These are phyloP conservation scores for Morus bassanus DNA, from an alignment of 2,797 vertebrate species.

Conservation along the genomic window DNA sequence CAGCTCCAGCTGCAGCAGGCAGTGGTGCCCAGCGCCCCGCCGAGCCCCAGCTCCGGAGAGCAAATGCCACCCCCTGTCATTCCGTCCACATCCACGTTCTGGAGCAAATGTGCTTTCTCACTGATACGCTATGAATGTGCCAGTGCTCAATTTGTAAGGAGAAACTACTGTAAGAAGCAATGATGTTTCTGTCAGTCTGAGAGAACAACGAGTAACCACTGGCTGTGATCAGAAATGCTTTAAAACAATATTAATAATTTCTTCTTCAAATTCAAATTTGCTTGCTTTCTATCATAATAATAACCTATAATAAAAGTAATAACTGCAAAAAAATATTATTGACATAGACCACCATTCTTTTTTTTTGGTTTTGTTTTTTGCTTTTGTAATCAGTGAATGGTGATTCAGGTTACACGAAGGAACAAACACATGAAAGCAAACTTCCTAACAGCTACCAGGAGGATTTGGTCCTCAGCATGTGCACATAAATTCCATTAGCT, in stretches of 20 bases:
- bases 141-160: not conserved
- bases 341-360: not conserved
- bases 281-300: not conserved
- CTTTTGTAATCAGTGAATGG: not conserved
- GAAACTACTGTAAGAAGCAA: not conserved
- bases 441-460: slow-evolving; percentile 15
- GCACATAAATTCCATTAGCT: slow-evolving; percentile 20
- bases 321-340: not conserved
- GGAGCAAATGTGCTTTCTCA: fast-evolving
- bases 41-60: not conserved
- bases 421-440: not conserved
- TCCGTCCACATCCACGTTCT: fast-evolving
- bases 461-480: slow-evolving; percentile 38
- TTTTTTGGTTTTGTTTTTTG: not conserved
- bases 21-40: not conserved
- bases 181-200: not conserved
- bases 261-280: not conserved
- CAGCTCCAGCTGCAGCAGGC: not conserved
- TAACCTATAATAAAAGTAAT: not conserved
- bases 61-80: not conserved
- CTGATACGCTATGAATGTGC: fast-evolving
- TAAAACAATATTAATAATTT: not conserved
- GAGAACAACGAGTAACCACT: not conserved
- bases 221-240: not conserved
- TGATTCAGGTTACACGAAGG: not conserved